These are phyloP conservation scores for Priocnemis perturbator DNA, from an alignment of 2,888 invertebrate species.

Conservation along the genomic window DNA sequence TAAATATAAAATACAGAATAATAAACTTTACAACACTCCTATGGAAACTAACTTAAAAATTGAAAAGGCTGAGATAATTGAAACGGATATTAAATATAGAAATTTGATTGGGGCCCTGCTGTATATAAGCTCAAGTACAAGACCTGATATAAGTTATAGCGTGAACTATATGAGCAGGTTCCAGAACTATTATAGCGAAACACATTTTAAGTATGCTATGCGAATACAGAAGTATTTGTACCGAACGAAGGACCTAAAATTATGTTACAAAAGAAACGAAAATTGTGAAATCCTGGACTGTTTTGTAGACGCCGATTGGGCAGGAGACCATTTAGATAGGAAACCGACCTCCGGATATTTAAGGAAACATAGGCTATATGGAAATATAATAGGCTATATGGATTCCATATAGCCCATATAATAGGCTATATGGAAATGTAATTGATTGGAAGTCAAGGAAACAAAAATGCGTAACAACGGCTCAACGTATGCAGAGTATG, in stretches of 20 bases:
- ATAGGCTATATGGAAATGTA: slow-evolving; percentile 35
- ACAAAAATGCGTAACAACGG: slow-evolving; percentile 40
- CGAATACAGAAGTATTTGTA: slow-evolving; percentile 59
- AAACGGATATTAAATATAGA: slow-evolving; percentile 44
- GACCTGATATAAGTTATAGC: slow-evolving; percentile 60
- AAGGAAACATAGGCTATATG: no score
- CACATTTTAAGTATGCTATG: slow-evolving; percentile 54
- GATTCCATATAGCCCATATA: no score
- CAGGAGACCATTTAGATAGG: slow-evolving; percentile 38
- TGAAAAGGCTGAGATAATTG: background rate
- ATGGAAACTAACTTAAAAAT: background rate
- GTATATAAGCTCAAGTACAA: slow-evolving; percentile 63
- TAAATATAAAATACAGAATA: slow-evolving; percentile 10
- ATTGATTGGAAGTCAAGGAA: slow-evolving; percentile 41
- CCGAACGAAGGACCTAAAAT: slow-evolving; percentile 37
- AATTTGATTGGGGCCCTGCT: slow-evolving; percentile 44
- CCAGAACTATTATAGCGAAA: slow-evolving; percentile 61
- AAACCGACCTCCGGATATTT: slow-evolving; percentile 46
- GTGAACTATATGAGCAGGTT: slow-evolving; percentile 65
- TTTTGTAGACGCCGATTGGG: slow-evolving; percentile 40
- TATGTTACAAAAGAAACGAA: slow-evolving; percentile 13
- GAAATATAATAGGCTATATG: no score
- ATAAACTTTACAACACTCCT: background rate
- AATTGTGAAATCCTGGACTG: slow-evolving; percentile 28
- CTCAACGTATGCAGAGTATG: slow-evolving; percentile 40